Base-by-base conservation (phyloP, 37 sponge, comb jelly and placozoan species). In the Tethya wilhelma region DNA sequence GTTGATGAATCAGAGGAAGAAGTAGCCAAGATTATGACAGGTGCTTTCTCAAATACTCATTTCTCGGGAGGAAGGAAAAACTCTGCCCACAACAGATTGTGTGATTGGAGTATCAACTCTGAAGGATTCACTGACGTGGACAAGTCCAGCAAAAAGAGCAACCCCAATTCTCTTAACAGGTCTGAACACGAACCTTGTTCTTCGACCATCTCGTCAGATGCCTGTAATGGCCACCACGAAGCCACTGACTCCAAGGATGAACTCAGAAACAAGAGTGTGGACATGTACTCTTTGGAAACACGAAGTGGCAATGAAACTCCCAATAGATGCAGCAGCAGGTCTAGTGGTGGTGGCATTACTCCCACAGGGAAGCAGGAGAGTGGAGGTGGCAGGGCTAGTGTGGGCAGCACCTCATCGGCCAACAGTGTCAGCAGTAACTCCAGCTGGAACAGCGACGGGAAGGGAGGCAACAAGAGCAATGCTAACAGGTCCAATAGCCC, bases 371-470 rank as follows among this genome's bases (percentile, higher is more conserved):
- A 44, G 44, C 28, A 29, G 19, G 49, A 37, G 64, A 67, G 43
- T 66, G 77, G 85, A 76, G 56, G 66, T 8, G 32, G 62, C 44
- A 38, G 70, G 4, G 41, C 12, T 1, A 76, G 40, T 19, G 42
- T 68, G 31, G 85, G 85, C 6, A 77, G 78, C 26, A 85, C 77
- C 7, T 75, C 77, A 1, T 76, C 84, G 39, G 45, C 73, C 20
- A 75, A 70, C 78, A 71, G 87, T 79, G 87, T 64, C 0, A 80
- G 87, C 17, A 73, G 74, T 56, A 33, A 12, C 26, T 73, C 80
- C 57, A 80, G 80, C 46, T 87, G 80, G 87, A 79, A 79, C 43
- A 59, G 79, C 38, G 69, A 69, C 0, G 79, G 79, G 26, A 64
- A 38, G 8, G 40, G 67, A 4, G 36, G 55, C 53, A 7, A 7